Evolutionary conservation across 37 sponge, comb jelly and placozoan genomes (phyloP).

Genomic region (Ianthella basta): DNA sequence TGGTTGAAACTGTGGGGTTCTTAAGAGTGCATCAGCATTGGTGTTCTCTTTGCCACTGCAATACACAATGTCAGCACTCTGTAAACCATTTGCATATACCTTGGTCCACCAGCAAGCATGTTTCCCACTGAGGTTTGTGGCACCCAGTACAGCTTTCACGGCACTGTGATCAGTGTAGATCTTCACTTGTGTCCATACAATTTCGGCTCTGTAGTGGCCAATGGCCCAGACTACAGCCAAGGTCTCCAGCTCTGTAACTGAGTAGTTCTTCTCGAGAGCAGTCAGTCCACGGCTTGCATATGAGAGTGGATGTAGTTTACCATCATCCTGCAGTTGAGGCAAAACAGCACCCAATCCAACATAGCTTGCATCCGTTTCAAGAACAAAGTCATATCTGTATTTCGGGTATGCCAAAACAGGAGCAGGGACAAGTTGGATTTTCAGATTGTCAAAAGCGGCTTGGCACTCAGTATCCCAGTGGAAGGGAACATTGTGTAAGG

Average conservation of each 20-base stretch:
- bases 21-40: conserved; percentile 53
- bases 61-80: conserved; percentile 20
- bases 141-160: conserved; percentile 42
- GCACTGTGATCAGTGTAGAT: conserved; percentile 47
- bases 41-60: conserved; percentile 32
- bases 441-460: conserved; percentile 15
- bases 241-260: conserved; percentile 37
- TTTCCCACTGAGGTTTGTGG: conserved; percentile 31
- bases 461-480: background rate
- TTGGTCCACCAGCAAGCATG: conserved; percentile 51
- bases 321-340: conserved; percentile 25
- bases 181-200: conserved; percentile 29
- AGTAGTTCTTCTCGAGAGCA: conserved; percentile 31
- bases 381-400: conserved; percentile 19
- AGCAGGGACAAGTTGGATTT: background rate
- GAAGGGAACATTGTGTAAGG: background rate
- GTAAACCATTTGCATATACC: conserved; percentile 32
- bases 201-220: conserved; percentile 10
- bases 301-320: conserved; percentile 15
- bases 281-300: conserved; percentile 39
- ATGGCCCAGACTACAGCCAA: conserved; percentile 49
- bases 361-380: conserved; percentile 59
- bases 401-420: conserved; percentile 40
- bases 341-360: conserved; percentile 25
- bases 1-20: background rate